Evolutionary conservation across 1,140 invertebrate genomes (phyloP).

Genomic region (Panonychus citri): DNA sequence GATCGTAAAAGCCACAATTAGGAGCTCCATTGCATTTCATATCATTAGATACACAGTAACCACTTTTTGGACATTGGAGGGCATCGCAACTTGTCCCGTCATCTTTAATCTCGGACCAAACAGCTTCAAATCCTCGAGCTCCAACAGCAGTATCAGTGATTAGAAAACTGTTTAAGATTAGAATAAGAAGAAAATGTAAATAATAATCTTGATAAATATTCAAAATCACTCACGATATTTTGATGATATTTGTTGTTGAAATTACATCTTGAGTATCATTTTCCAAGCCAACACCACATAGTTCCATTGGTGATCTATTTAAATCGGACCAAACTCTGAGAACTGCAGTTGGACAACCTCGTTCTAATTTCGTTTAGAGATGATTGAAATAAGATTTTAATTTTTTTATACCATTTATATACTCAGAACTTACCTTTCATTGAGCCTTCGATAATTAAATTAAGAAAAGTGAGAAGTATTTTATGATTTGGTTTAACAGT

Average conservation of each 20-base stretch:
- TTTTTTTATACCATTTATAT: background rate
- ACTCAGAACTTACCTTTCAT: constrained; percentile 24
- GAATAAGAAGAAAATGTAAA: constrained; percentile 25
- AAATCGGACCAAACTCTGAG: constrained; percentile 59
- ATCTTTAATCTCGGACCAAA: constrained; percentile 50
- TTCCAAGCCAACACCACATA: constrained; percentile 52
- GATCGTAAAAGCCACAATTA: constrained; percentile 54
- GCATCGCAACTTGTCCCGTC: constrained; percentile 25
- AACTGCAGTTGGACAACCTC: constrained; percentile 69
- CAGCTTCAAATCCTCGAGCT: constrained; percentile 52
- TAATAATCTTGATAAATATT: background rate
- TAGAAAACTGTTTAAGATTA: constrained; percentile 29
- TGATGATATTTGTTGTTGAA: constrained; percentile 53
- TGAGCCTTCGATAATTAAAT: constrained; percentile 68
- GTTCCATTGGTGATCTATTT: constrained; percentile 45
- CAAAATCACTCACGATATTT: constrained; percentile 39
- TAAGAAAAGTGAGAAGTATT: constrained; percentile 61
- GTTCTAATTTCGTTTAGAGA: constrained; percentile 36
- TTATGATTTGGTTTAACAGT: constrained; percentile 50
- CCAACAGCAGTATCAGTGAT: constrained; percentile 57
- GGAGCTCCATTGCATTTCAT: constrained; percentile 48
- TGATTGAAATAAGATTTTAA: background rate
- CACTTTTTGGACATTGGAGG: constrained; percentile 38
- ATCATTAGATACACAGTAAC: constrained; percentile 52
- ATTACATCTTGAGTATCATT: constrained; percentile 47